These are phyloP conservation scores for Stercorarius parasiticus DNA, from an alignment of 2,113 vertebrate genomes.

Conservation along the genomic window DNA sequence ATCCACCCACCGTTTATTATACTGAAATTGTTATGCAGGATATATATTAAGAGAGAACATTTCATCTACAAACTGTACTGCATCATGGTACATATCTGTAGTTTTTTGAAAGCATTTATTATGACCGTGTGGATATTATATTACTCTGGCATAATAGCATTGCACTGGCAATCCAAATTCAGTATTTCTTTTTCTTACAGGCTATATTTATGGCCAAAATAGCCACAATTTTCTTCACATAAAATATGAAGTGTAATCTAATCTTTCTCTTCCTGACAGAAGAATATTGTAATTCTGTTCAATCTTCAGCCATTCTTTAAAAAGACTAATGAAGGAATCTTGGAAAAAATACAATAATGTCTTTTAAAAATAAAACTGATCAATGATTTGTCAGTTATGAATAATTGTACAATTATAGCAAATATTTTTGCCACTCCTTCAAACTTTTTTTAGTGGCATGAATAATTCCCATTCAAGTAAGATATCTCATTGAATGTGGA, in stretches of 20 bases:
- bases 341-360: neutral
- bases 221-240: slow-evolving; percentile 36
- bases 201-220: slow-evolving; percentile 44
- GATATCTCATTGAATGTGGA: neutral
- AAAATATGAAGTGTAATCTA: slow-evolving; percentile 40
- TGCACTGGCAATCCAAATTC: neutral
- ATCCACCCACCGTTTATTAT: neutral
- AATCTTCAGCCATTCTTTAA: slow-evolving; percentile 15
- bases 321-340: slow-evolving; percentile 7
- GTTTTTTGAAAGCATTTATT: slow-evolving; percentile 13
- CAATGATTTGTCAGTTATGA: neutral
- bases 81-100: neutral
- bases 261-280: slow-evolving; percentile 47
- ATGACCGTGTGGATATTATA: neutral
- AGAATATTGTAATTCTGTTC: slow-evolving; percentile 40
- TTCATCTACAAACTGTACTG: neutral
- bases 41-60: neutral
- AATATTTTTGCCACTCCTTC: neutral
- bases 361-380: neutral
- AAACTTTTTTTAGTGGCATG: neutral
- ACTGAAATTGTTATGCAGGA: slow-evolving; percentile 3
- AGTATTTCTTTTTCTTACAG: neutral
- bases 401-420: neutral
- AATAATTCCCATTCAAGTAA: neutral
- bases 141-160: slow-evolving; percentile 18